Base-by-base conservation (phyloP, 2,888 invertebrate species). In the Hanleya hanleyi region DNA sequence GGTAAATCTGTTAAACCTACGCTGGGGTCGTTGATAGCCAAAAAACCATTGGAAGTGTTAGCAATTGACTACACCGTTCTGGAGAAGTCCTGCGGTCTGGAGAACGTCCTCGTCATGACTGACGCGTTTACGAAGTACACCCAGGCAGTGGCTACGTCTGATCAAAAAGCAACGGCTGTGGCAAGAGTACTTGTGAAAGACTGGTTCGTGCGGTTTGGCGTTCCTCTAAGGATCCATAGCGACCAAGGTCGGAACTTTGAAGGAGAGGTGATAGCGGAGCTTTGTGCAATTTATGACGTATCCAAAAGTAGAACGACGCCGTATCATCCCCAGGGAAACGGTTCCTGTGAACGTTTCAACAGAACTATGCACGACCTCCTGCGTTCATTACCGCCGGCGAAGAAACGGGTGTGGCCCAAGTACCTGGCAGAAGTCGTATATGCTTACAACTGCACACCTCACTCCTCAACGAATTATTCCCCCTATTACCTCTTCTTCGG, bases 41-140 rank as follows among this genome's bases (percentile, higher is more conserved):
- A 32, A 29, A 73, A 33, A 37, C 73, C 73, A 12, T 32, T 70
- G 12, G 73, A 74, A 32, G 33, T 71, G 15, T n/a, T 74, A 32
- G 70, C 74, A 15, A 61, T 74, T 5, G 71, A 74, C 41, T 74
- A 71, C 37, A 57, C 71, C 15, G 1, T 57, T 26, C 38, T 74
- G 33, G 74, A 74, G 37, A 26, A 36, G 29, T 35, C 64, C 32
- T 26, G 50, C 36, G 67, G 35, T 32, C 0, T 36, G n/a, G 73
- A 73, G 29, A 64, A 69, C 33, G 73, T 73, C 26, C 38, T 73
- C 29, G 69, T 73, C 35, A 22, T 69, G 68, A 69, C 73, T 0
- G 73, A 73, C 32, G 70, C 65, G 3, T 64, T 64, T 37, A 64
- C 35, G 18, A 64, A 64, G 35, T 64, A 37, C 26, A 70, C 70